Evolutionary conservation across 2,797 vertebrate species (phyloP).

Genomic region (Falco berigora): DNA sequence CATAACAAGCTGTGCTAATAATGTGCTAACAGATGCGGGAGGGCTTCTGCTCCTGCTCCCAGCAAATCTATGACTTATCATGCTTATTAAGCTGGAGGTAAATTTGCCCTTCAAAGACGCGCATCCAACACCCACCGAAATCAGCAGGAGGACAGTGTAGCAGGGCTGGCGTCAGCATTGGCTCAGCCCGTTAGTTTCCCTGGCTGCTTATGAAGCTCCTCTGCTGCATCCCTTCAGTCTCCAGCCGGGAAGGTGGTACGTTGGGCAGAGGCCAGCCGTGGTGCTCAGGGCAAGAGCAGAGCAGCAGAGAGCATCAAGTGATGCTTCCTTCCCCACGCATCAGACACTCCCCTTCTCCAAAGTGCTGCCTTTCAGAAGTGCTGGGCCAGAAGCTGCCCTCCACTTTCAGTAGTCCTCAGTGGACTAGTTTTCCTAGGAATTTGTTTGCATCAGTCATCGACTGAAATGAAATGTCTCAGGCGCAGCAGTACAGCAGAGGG

Average conservation of each 20-base stretch:
- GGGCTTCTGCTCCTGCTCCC: slow-evolving; percentile 45
- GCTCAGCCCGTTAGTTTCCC: background rate
- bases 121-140: slow-evolving; percentile 14
- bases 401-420: background rate
- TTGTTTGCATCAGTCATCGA: background rate
- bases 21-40: slow-evolving; percentile 57
- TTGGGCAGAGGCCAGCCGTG: background rate
- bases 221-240: rapidly evolving
- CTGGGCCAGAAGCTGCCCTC: background rate
- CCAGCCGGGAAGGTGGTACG: background rate
- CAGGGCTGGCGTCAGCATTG: background rate
- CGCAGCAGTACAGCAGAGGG: background rate
- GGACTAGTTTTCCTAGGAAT: background rate
- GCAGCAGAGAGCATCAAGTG: background rate
- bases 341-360: background rate
- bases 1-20: slow-evolving; percentile 61
- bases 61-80: slow-evolving; percentile 53
- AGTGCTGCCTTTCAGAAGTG: background rate
- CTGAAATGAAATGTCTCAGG: background rate
- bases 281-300: background rate
- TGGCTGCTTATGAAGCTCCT: background rate
- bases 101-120: slow-evolving; percentile 38
- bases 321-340: background rate
- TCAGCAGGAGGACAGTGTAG: background rate
- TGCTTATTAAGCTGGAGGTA: slow-evolving; percentile 52